These are phyloP conservation scores for Hiodon alosoides DNA, from an alignment of 2,113 vertebrate species.

Conservation along the genomic window DNA sequence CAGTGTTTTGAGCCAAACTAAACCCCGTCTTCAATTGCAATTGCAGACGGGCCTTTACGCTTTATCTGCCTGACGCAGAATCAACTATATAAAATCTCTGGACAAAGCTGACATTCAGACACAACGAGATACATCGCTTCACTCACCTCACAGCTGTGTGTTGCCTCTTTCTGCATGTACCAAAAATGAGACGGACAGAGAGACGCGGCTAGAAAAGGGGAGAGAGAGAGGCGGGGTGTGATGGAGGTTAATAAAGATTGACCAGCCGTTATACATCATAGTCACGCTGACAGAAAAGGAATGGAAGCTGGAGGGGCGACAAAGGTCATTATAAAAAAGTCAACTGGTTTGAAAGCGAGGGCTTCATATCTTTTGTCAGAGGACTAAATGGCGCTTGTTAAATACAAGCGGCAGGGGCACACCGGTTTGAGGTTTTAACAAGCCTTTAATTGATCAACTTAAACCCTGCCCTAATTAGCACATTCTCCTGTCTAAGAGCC, in stretches of 20 bases:
- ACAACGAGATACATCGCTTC: neutral
- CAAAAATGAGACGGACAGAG: neutral
- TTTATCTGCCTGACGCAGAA: neutral
- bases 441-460: conserved; percentile 60
- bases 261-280: neutral
- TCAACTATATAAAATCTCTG: no score
- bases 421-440: conserved; percentile 50
- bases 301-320: conserved; percentile 41
- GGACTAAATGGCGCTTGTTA: conserved; percentile 56
- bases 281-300: conserved; percentile 4
- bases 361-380: conserved; percentile 51
- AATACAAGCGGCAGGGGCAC: conserved; percentile 45
- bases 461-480: conserved; percentile 62
- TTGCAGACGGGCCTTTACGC: neutral
- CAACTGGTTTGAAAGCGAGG: conserved; percentile 48
- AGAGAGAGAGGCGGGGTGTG: conserved; percentile 5
- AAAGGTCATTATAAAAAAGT: conserved; percentile 62
- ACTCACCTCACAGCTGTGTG: conserved; percentile 16
- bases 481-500: conserved; percentile 65
- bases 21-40: no score
- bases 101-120: neutral
- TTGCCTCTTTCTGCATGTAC: neutral
- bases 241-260: neutral
- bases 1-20: no score
- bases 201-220: neutral